Base-by-base conservation (phyloP, 1,140 invertebrate species). In the Brachionus rotundiformis region DNA sequence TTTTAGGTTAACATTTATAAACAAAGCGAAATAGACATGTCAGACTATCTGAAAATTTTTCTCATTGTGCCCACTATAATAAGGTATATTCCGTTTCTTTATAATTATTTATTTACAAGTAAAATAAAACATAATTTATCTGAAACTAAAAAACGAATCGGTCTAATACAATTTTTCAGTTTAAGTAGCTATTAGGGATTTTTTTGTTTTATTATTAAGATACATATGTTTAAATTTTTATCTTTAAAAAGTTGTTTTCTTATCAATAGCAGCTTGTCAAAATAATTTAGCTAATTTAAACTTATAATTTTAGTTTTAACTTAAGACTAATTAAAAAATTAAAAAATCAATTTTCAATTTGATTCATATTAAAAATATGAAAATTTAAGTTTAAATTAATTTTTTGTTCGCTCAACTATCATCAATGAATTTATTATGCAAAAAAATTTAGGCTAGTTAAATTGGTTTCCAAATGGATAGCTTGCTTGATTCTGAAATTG, bases 381-480 rank as follows among this genome's bases (percentile, higher is more conserved):
- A n/a, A 54, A 54, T 54, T 54, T 54, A 54, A 19, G 19, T 54
- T 54, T 16, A 16, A 54, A 16, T 54, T n/a, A 3, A 49, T 54
- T n/a, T n/a, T 19, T 54, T 54, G 19, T 54, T 54, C 47, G n/a
- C 47, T 54, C 47, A 1, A 19, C 7, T 54, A 19, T 54, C 19
- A 54, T 54, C 23, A 19, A 54, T 54, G 47, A 16, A 10, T 19
- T 23, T 54, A 23, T 54, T 54, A 54, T 54, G n/a, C n/a, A 54
- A 54, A 54, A 19, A 54, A 54, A 25, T 54, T 54, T 54, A 2
- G 47, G n/a, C 19, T 54, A 54, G 16, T 54, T 19, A 19, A 25
- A 54, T 54, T 54, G 23, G 47, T 54, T 54, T 54, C 47, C 47
- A 16, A 54, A 54, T 54, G 47, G 47, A 54, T 54, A 54, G 23